Evolutionary conservation across 2,888 invertebrate species (phyloP).

Genomic region (Camponotus fellah): DNA sequence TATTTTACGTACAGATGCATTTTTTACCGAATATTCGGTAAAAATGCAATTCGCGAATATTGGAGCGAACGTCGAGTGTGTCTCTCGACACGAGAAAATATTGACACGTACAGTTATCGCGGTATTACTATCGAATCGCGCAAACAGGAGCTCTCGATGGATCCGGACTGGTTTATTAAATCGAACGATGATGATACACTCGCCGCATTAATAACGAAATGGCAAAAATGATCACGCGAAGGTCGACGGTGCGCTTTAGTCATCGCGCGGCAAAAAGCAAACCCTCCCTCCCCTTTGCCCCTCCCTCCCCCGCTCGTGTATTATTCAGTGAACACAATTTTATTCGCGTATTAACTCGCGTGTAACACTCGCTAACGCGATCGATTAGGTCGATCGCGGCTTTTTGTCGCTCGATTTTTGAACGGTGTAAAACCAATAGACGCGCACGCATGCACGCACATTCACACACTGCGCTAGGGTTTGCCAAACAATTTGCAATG

Average conservation of each 20-base stretch:
- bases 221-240: constrained; percentile 15
- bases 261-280: neutral
- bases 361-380: constrained; percentile 7
- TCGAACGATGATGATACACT: neutral
- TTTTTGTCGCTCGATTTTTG: constrained; percentile 39
- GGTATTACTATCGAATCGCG: neutral
- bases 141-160: neutral
- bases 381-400: constrained; percentile 5
- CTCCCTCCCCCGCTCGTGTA: neutral
- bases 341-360: constrained; percentile 17
- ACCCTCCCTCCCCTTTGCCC: neutral
- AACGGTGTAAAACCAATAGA: neutral
- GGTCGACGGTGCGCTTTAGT: neutral
- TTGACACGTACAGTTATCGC: neutral
- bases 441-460: neutral
- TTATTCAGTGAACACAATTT: constrained; percentile 47
- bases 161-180: neutral
- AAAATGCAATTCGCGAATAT: neutral
- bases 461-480: neutral
- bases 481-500: constrained; percentile 58
- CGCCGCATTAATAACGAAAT: constrained; percentile 5
- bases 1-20: neutral
- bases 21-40: too few relatives aligned
- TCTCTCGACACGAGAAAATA: neutral
- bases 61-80: neutral